Conservation (phyloP, 1,140 invertebrate genomes). For the Uloborus diversus region DNA sequence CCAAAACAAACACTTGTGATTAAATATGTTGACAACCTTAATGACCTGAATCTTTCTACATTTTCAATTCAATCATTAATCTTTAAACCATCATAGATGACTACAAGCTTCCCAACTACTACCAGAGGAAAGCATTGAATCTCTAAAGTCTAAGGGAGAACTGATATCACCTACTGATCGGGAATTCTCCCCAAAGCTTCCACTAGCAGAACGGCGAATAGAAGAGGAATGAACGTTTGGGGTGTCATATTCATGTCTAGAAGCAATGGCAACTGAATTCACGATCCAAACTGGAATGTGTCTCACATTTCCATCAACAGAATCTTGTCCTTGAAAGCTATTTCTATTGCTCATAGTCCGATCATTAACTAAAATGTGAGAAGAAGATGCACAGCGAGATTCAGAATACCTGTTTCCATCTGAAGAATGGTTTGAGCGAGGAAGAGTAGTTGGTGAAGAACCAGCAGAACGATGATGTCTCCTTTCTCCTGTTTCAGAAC, state of each 20-base stretch:
- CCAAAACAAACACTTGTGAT: no score
- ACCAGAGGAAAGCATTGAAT: constrained; percentile 49
- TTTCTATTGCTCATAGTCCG: constrained; percentile 17
- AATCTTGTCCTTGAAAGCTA: neutral
- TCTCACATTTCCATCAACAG: neutral
- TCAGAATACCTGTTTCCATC: neutral
- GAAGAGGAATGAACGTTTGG: constrained; percentile 6
- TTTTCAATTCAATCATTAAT: neutral
- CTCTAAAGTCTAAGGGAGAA: constrained; percentile 50
- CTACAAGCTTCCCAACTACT: constrained; percentile 54
- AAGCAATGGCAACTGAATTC: constrained; percentile 18
- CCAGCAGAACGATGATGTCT: constrained; percentile 44
- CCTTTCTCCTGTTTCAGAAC: constrained; percentile 59
- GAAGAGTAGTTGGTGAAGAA: constrained; percentile 26
- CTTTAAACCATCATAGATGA: constrained; percentile 40
- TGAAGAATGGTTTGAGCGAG: neutral
- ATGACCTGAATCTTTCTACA: no score
- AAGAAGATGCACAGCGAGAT: constrained; percentile 40
- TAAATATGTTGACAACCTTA: no score
- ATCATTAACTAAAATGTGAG: constrained; percentile 11
- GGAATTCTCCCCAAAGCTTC: constrained; percentile 29
- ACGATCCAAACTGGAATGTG: constrained; percentile 48
- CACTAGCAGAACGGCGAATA: constrained; percentile 22
- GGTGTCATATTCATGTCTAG: constrained; percentile 29
- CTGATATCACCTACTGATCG: constrained; percentile 40